Evolutionary conservation across 1,140 invertebrate genomes (phyloP), one percentile per base, ranked within the genome.

Genomic region (Magallana ariakensis): DNA sequence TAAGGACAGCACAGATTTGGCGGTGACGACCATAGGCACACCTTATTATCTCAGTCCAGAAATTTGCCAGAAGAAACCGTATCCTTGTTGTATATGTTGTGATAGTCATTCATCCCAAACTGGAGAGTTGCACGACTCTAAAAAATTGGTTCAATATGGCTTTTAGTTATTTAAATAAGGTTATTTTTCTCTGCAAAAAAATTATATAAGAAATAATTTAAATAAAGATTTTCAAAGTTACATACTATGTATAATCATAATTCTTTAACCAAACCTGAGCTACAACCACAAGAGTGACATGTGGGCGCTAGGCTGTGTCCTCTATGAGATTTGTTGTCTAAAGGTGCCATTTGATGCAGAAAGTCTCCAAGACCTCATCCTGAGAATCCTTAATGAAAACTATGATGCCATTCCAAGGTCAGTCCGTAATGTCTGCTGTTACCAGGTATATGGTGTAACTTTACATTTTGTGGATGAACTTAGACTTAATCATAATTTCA

Each of bases 281-380:
- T 91, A 93, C 85, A 91, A 91, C 86, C 88, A 89, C 75, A 92
- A 92, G 56, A 95, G 95, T 92, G 95, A 96, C 90, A 94, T 96
- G 80, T 96, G 95, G 95, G 94, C 95, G 13, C 89, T 95, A 15
- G 95, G 95, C 1, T 96, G 95, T 93, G 93, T 96, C n/a, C 90
- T 96, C 22, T 96, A 95, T 91, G 95, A 96, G 89, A 90, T 96
- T 89, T 93, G 93, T 66, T 96, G 96, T 91, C 93, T 97, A 3
- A 96, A 96, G 83, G 97, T 96, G 93, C 96, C 97, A 2, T 97
- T 97, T 93, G 96, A 97, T 89, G 97, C 96, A 0, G 95, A 95
- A 19, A 97, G 96, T 94, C 94, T 97, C 11, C 96, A 97, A 10
- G 96, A 96, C n/a, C 93, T 97, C 10, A 96, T 97, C 2, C 96